Evolutionary conservation across 2,888 invertebrate species (phyloP).

Genomic region (Drosophila mercatorum): DNA sequence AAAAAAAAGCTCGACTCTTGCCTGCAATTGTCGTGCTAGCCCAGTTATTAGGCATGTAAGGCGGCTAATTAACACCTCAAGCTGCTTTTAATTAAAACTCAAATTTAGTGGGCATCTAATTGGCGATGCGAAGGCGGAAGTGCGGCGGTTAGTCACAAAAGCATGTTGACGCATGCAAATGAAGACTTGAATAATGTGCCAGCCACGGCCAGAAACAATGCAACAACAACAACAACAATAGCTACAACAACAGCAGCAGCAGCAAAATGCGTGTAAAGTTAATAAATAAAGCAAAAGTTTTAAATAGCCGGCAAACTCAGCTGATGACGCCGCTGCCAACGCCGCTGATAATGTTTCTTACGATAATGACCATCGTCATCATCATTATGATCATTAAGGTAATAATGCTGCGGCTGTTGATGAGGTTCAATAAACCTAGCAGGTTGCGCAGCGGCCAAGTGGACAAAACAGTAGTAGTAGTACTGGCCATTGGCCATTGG

Average conservation of each 20-base stretch:
- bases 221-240: slow-evolving; percentile 8
- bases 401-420: slow-evolving; percentile 28
- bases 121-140: slow-evolving; percentile 64
- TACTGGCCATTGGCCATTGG: slow-evolving; percentile 59
- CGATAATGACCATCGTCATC: slow-evolving; percentile 12
- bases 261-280: slow-evolving; percentile 44
- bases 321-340: slow-evolving; percentile 47
- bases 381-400: slow-evolving; percentile 11
- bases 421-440: slow-evolving; percentile 64
- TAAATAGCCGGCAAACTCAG: slow-evolving; percentile 57
- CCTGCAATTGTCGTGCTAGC: slow-evolving; percentile 43
- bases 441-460: slow-evolving; percentile 67
- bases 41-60: slow-evolving; percentile 67
- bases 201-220: slow-evolving; percentile 50
- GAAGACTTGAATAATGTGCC: slow-evolving; percentile 45
- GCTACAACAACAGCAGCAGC: neutral
- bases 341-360: slow-evolving; percentile 24
- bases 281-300: slow-evolving; percentile 63
- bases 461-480: slow-evolving; percentile 47
- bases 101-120: slow-evolving; percentile 34
- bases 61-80: slow-evolving; percentile 67
- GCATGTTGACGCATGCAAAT: slow-evolving; percentile 72
- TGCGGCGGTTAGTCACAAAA: slow-evolving; percentile 64
- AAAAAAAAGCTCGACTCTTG: neutral
- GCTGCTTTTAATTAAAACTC: slow-evolving; percentile 56